Conservation (phyloP, 2,888 invertebrate species). For the Ophion ventricosus region DNA sequence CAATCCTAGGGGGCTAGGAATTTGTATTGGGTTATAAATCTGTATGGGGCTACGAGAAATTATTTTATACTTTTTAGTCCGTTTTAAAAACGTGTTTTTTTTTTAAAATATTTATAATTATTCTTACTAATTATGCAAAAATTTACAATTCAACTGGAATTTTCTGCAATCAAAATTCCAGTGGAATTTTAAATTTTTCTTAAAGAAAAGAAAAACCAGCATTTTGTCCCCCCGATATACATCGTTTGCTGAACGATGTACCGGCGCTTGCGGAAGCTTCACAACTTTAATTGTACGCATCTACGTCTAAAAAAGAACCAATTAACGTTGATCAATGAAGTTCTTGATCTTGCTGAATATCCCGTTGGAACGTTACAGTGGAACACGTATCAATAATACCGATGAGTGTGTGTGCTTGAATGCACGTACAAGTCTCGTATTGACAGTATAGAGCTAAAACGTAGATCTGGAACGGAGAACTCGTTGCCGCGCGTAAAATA, state of each 20-base stretch:
- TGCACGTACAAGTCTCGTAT: not conserved
- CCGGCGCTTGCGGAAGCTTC: not conserved
- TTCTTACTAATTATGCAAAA: no score
- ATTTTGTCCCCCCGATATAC: no score
- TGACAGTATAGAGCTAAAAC: conserved; percentile 19
- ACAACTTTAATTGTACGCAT: not conserved
- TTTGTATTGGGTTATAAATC: no score
- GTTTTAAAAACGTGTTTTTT: not conserved
- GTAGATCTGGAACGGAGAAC: conserved; percentile 70
- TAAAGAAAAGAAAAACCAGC: no score
- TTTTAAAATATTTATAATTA: no score
- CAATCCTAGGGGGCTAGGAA: no score
- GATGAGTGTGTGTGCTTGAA: not conserved
- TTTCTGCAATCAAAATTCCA: no score
- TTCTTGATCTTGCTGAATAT: conserved; percentile 22
- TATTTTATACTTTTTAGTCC: no score
- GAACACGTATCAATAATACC: conserved; percentile 16
- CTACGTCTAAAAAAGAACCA: not conserved
- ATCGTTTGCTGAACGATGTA: no score
- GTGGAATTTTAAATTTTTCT: no score
- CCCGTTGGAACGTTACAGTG: conserved; percentile 31
- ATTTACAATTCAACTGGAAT: no score
- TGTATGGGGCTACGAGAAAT: no score
- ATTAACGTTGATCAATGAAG: not conserved
- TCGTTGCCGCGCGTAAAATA: conserved; percentile 60